Evolutionary conservation across 2,113 vertebrate genomes (phyloP).

Genomic region (Dipodomys spectabilis): DNA sequence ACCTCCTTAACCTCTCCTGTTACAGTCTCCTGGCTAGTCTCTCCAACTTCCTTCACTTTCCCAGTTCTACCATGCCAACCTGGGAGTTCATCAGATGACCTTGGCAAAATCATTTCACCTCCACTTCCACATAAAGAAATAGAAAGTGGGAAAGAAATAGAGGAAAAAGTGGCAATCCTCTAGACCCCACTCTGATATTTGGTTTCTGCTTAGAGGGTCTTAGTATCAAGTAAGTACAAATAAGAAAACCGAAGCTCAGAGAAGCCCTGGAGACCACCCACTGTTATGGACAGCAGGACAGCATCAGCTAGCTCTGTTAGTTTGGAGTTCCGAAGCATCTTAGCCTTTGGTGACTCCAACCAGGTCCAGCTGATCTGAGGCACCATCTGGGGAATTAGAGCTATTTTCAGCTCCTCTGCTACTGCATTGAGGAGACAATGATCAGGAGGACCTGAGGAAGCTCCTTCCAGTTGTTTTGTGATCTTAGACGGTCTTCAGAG

Average conservation of each 20-base stretch:
- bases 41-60: neutral
- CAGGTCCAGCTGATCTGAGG: neutral
- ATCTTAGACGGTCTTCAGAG: neutral
- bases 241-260: neutral
- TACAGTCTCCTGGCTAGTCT: neutral
- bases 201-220: neutral
- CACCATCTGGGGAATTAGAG: neutral
- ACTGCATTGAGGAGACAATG: neutral
- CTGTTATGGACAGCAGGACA: accelerated
- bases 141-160: no score
- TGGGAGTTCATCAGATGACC: neutral
- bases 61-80: neutral
- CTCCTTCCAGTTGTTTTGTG: neutral
- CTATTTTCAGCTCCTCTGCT: neutral
- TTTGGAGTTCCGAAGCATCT: neutral
- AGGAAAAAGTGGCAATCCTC: neutral
- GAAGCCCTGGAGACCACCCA: neutral
- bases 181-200: neutral
- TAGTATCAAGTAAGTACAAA: neutral
- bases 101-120: neutral
- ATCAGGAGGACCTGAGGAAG: neutral
- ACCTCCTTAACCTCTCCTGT: neutral
- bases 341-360: neutral
- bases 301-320: neutral
- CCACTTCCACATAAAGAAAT: neutral